These are phyloP conservation scores for Ceratina australensis DNA, from an alignment of 1,140 invertebrate species.

Conservation along the genomic window DNA sequence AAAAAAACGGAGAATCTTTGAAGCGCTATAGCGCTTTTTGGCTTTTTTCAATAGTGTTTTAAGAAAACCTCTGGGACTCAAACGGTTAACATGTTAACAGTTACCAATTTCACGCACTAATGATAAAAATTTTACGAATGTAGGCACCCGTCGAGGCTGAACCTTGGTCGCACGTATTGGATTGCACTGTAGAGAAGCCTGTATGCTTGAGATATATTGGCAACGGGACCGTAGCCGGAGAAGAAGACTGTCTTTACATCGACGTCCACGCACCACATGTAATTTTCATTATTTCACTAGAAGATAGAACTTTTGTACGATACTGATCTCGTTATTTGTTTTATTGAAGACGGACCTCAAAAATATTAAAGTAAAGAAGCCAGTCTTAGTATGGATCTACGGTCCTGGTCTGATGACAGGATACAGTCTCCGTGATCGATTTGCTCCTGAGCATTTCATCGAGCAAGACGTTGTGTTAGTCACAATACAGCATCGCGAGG, in stretches of 20 bases:
- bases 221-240: conserved; percentile 55
- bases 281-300: background rate
- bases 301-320: background rate
- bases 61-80: too few species aligned
- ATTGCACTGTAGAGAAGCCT: conserved; percentile 35
- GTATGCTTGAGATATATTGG: conserved; percentile 40
- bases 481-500: conserved; percentile 44
- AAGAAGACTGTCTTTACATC: conserved; percentile 85
- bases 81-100: too few species aligned
- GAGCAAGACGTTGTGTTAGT: conserved; percentile 83
- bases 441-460: conserved; percentile 82
- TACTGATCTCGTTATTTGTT: background rate
- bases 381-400: conserved; percentile 89
- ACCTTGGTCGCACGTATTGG: conserved; percentile 48
- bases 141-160: background rate
- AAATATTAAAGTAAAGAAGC: background rate
- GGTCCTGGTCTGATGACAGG: conserved; percentile 86
- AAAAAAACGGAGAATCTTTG: too few species aligned
- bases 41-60: too few species aligned
- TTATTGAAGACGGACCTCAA: background rate
- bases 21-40: too few species aligned
- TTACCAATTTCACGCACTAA: too few species aligned
- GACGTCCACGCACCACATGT: conserved; percentile 82
- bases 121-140: too few species aligned
- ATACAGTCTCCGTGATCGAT: conserved; percentile 33